phyloP scores from a whole-genome alignment of 2,888 invertebrate species.

The Chrysodeixis includens region DNA sequence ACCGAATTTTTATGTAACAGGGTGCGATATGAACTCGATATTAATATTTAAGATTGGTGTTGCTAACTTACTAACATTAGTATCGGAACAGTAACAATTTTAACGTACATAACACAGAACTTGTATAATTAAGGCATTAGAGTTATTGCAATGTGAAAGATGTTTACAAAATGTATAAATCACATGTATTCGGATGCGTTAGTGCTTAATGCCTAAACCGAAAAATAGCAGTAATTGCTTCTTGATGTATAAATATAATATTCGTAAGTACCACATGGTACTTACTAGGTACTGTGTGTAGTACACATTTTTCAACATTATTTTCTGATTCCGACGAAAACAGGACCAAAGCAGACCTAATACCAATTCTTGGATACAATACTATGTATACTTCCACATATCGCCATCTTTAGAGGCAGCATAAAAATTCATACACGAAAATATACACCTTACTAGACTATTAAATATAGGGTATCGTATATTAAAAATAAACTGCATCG shows the following conservation, averaged over 20 bases:
- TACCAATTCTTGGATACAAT: slow-evolving; percentile 31
- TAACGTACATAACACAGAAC: slow-evolving; percentile 14
- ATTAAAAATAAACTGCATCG: slow-evolving; percentile 63
- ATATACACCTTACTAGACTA: slow-evolving; percentile 67
- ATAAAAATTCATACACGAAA: slow-evolving; percentile 57
- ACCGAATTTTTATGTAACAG: slow-evolving; percentile 57
- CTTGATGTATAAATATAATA: slow-evolving; percentile 29
- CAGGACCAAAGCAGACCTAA: slow-evolving; percentile 34
- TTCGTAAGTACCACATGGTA: slow-evolving; percentile 24
- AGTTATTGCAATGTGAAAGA: slow-evolving; percentile 30
- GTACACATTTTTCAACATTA: slow-evolving; percentile 15
- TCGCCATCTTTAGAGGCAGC: slow-evolving; percentile 36
- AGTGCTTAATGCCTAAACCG: slow-evolving; percentile 40
- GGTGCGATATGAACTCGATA: slow-evolving; percentile 47
- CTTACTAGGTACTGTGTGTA: slow-evolving; percentile 26
- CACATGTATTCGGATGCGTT: slow-evolving; percentile 29
- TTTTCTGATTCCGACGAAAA: slow-evolving; percentile 40
- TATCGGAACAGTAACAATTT: slow-evolving; percentile 13
- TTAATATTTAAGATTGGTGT: slow-evolving; percentile 24
- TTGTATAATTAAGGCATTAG: slow-evolving; percentile 34
- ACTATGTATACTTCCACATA: slow-evolving; percentile 44
- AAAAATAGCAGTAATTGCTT: slow-evolving; percentile 27
- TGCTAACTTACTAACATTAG: slow-evolving; percentile 15
- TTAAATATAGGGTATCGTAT: slow-evolving; percentile 57
- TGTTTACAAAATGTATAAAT: slow-evolving; percentile 29